Base-by-base conservation (phyloP, 2,888 invertebrate species). In the Gibbula magus region DNA sequence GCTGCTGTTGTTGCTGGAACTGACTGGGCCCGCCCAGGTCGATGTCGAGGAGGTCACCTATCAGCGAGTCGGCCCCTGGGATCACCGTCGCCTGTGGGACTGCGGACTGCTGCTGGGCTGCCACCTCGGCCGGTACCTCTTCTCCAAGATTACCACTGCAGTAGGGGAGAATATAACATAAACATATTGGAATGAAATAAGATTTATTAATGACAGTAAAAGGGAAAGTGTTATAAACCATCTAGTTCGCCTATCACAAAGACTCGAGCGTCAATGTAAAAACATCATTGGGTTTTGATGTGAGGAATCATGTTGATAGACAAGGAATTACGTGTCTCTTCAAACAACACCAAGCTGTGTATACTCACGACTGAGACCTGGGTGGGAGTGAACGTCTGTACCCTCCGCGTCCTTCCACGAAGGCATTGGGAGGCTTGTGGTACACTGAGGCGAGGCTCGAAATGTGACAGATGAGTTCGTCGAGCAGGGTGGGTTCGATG, bases 401-500 rank as follows among this genome's bases (percentile, higher is more conserved):
- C 22, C 86, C 85, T 1, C 88, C 88, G 7, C 89, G 83, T n/a
- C 92, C 98, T 94, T 99, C 99, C 8, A 99, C 98, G 93, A 99
- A 99, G 0, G 99, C 98, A 16, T 97, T 97, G 0, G 99, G 99
- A 29, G 99, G 99, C 93, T 99, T 99, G 92, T 99, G 99, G 92
- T 99, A 99, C 16, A 99, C 99, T 61, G 99, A 98, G 0, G 99
- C 99, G 86, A 99, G 94, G 67, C 98, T 98, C 83, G 98, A 98
- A 91, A 99, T 99, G 93, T 99, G 99, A 92, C 99, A 99, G 91
- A 99, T 99, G 80, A 99, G 95, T 93, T 99, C 99, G 93, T 99
- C 99, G 83, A 99, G 94, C 61, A 99, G 94, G 0, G 99, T 99
- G 0, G 99, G 99, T 93, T 99, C 99, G 86, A 99, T 94, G 67